Evolutionary conservation across 35 echinoderm and acorn worm species (phyloP).

Genomic region (Apostichopus japonicus): DNA sequence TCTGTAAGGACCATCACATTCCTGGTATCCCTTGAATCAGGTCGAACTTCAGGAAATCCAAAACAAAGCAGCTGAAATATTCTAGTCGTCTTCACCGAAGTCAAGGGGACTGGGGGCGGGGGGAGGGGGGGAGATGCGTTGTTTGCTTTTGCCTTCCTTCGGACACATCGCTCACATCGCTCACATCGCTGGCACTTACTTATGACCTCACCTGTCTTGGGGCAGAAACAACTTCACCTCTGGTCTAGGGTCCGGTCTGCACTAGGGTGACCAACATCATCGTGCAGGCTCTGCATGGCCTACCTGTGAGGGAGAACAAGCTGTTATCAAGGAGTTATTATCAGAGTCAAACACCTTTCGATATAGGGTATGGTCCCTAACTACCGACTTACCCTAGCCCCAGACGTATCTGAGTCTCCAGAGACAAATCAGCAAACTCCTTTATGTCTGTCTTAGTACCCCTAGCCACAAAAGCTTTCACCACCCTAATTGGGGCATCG

Average conservation of each 20-base stretch:
- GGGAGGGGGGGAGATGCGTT: no score
- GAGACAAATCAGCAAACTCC: no score
- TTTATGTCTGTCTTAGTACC: no score
- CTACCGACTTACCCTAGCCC: constrained; percentile 49
- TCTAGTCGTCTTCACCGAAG: background rate
- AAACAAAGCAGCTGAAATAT: no score
- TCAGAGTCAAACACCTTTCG: background rate
- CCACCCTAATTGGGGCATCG: background rate
- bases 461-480: no score
- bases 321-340: constrained; percentile 3
- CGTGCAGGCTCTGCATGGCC: constrained; percentile 42
- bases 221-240: constrained; percentile 35
- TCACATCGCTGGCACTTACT: background rate
- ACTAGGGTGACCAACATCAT: constrained; percentile 66
- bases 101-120: constrained; percentile 38
- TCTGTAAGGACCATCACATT: no score
- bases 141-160: constrained; percentile 1
- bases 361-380: background rate
- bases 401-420: background rate
- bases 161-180: constrained; percentile 13
- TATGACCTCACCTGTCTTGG: background rate
- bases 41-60: no score
- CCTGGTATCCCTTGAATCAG: no score
- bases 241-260: constrained; percentile 16
- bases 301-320: constrained; percentile 54